Conservation (phyloP, 2,888 invertebrate genomes). For the Mythimna ferrago region DNA sequence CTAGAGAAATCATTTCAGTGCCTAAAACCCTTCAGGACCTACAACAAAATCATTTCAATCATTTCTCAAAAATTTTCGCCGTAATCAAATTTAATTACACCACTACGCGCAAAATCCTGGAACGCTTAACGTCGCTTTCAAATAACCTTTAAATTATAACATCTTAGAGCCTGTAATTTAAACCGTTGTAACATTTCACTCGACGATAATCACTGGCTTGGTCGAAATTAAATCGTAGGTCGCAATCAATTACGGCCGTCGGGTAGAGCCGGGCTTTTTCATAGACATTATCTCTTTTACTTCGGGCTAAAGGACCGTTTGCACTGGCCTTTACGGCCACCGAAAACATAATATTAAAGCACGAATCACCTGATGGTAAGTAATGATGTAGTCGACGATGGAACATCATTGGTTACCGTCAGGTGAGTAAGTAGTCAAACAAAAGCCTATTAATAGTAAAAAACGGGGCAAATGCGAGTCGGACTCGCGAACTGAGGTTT, state of each 20-base stretch:
- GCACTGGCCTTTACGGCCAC: slow-evolving; percentile 9
- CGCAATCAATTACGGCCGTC: slow-evolving; percentile 72
- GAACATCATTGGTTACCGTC: too few relatives aligned
- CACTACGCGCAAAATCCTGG: slow-evolving; percentile 29
- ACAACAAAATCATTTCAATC: slow-evolving; percentile 29
- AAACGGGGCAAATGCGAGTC: too few relatives aligned
- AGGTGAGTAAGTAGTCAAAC: too few relatives aligned
- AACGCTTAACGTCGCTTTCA: slow-evolving; percentile 39
- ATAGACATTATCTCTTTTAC: slow-evolving; percentile 67
- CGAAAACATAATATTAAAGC: too few relatives aligned
- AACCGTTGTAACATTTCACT: slow-evolving; percentile 57
- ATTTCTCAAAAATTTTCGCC: slow-evolving; percentile 4
- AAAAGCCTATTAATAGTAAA: too few relatives aligned
- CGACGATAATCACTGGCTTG: slow-evolving; percentile 67
- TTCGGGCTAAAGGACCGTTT: slow-evolving; percentile 24
- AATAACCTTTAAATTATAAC: slow-evolving; percentile 59
- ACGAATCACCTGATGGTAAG: too few relatives aligned
- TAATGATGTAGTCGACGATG: too few relatives aligned
- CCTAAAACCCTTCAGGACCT: slow-evolving; percentile 1
- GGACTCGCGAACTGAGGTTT: too few relatives aligned
- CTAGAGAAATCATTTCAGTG: background rate
- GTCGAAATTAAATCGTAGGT: slow-evolving; percentile 73
- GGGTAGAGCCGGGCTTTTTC: slow-evolving; percentile 66
- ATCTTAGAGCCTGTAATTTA: slow-evolving; percentile 52
- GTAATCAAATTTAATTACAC: slow-evolving; percentile 54